A percentile compares a stretch with the other conserved stretches of the same genome.
phyloP scores from a whole-genome alignment of 1,140 invertebrate species.

The Apis cerana region DNA sequence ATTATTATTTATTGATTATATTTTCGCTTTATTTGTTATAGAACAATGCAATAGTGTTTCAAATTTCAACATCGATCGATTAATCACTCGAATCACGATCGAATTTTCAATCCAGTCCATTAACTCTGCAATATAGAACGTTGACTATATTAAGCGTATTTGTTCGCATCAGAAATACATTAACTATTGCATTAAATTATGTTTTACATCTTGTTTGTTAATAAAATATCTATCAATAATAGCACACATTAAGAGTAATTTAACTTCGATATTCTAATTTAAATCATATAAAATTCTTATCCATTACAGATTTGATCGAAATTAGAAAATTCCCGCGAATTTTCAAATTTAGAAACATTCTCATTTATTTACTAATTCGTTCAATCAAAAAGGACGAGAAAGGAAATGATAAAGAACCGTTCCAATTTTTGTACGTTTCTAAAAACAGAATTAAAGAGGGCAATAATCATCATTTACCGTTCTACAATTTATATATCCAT shows the following conservation, averaged over 20 bases:
- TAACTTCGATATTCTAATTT: not conserved
- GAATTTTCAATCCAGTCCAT: not conserved
- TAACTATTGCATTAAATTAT: not conserved
- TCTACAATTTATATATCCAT: not conserved
- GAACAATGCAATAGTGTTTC: not conserved
- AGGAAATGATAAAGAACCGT: too few relatives aligned
- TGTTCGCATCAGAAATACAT: not conserved
- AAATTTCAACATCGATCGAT: not conserved
- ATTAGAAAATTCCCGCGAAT: too few relatives aligned
- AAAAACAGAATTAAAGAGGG: too few relatives aligned
- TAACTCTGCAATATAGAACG: not conserved
- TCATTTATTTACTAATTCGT: too few relatives aligned
- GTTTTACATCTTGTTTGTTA: not conserved
- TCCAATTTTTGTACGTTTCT: too few relatives aligned
- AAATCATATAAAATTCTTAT: not conserved
- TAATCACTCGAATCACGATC: constrained; percentile 15
- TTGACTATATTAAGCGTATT: constrained; percentile 13
- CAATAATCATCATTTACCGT: not conserved
- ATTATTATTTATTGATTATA: not conserved
- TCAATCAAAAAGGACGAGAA: too few relatives aligned
- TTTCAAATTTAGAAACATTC: too few relatives aligned
- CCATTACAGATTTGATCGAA: not conserved
- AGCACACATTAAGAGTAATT: not conserved
- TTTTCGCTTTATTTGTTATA: not conserved
- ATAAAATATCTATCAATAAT: not conserved